Evolutionary conservation across 2,113 vertebrate species (phyloP).

Genomic region (Lophius piscatorius): DNA sequence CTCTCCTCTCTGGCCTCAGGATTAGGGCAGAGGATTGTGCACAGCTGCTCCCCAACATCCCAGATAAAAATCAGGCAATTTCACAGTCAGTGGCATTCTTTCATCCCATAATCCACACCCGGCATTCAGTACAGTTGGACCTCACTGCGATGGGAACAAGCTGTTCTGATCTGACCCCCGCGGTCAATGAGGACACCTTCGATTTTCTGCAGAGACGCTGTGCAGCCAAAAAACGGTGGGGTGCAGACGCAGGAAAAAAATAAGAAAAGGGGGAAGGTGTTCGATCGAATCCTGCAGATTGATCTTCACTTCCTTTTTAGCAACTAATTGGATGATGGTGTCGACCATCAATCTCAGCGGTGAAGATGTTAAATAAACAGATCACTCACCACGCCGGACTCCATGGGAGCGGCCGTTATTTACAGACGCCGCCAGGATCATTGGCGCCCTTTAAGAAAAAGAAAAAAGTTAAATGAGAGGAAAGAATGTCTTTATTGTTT

Average conservation of each 20-base stretch:
- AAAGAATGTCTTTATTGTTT: no score
- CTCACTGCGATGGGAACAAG: conserved; percentile 61
- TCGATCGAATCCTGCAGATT: neutral
- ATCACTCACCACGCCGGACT: no score
- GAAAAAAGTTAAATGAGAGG: no score
- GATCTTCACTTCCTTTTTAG: conserved; percentile 15
- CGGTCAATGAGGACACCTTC: conserved; percentile 47
- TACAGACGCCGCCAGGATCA: no score
- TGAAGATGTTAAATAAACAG: no score
- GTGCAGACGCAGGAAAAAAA: no score
- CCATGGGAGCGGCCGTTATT: conserved; percentile 5
- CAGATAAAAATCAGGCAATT: conserved; percentile 82
- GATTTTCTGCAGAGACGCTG: conserved; percentile 28
- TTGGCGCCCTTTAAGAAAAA: no score
- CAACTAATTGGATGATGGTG: conserved; percentile 1
- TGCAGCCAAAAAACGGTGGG: conserved; percentile 11
- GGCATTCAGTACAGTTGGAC: conserved; percentile 73
- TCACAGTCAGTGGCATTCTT: conserved; percentile 83
- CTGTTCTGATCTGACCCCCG: conserved; percentile 55
- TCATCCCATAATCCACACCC: conserved; percentile 79
- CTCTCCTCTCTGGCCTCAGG: conserved; percentile 57
- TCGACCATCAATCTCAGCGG: no score
- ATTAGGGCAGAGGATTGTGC: conserved; percentile 79
- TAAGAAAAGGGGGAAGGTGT: no score
- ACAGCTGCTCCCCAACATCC: conserved; percentile 79